Evolutionary conservation across 2,113 vertebrate species (phyloP), one percentile per base, ranked within the genome.

Genomic region (Poeciliopsis turrubarensis): DNA sequence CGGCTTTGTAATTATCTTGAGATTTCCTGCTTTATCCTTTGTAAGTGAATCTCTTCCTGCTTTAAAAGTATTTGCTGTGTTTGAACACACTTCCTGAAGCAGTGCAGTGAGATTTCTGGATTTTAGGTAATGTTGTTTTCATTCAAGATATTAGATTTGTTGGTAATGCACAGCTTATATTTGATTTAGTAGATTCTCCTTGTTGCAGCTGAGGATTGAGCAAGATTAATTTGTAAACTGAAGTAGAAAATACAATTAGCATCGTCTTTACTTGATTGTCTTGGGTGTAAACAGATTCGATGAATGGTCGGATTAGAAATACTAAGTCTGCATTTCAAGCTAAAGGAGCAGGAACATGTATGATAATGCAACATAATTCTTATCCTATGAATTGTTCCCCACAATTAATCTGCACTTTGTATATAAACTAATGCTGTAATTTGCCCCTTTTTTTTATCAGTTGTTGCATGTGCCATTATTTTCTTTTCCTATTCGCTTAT

Each of bases 341-440:
- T n/a, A 1, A 63, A 77, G 74, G 64, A 27, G 86, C 79, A 74
- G 51, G 73, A 79, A 85, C 87, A 78, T 0, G 85, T 77, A 76
- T 37, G 60, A 25, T 57, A 76, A 77, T 61, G 26, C 70, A 39
- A 47, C 57, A 0, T 78, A 80, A 85, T 81, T 82, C 72, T 62
- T 81, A 73, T 85, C 84, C 81, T 61, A 81, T 79, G 57, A 74
- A 22, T 72, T 65, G 57, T 27, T 26, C 73, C 68, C 0, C 31
- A 34, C 61, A 87, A 65, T 85, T 74, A 65, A 27, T 72, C 73
- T 13, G 37, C 37, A 8, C 60, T 22, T 41, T 29, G 12, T 60
- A 8, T 13, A 27, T 64, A 27, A 63, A 65, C 31, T 34, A 15
- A 34, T 51, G 29, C 31, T 76, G 25, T 25, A 31, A 64, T 26